A percentile compares a stretch with the other conserved stretches of the same genome.
Conservation (phyloP, 1,140 invertebrate genomes). For the Saxidomus purpurata region DNA sequence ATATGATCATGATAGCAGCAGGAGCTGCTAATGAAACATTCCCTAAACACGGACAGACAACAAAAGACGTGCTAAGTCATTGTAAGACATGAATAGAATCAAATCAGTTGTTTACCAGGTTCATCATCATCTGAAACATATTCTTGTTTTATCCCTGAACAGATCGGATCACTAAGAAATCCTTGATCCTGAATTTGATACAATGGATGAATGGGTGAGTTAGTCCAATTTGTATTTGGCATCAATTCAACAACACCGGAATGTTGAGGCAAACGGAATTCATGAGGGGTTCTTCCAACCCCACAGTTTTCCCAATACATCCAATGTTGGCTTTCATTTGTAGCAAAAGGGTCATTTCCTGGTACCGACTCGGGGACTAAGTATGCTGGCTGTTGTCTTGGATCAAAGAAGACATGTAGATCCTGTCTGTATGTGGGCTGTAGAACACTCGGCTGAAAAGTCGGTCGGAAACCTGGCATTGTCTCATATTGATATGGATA, state of each 20-base stretch:
- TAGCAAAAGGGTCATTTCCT: not conserved
- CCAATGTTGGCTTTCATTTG: not conserved
- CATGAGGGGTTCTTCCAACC: not conserved
- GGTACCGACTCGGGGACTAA: not conserved
- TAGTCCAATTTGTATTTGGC: not conserved
- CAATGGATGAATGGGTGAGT: not conserved
- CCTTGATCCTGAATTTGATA: not conserved
- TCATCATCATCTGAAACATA: not conserved
- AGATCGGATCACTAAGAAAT: not conserved
- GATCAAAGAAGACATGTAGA: not conserved
- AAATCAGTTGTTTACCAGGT: not conserved
- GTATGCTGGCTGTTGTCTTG: not conserved
- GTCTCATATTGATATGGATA: not conserved
- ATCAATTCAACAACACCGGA: not conserved
- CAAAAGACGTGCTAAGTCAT: no score
- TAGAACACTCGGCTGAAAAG: not conserved
- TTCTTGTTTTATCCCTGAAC: conserved; percentile 11
- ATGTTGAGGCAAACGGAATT: not conserved
- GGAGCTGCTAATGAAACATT: no score
- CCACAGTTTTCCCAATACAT: not conserved
- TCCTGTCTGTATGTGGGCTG: not conserved
- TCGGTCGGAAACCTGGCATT: not conserved
- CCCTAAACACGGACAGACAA: no score
- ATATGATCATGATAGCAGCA: no score
- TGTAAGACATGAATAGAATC: no score